Evolutionary conservation across 2,797 vertebrate genomes (phyloP).

Genomic region (Pseudomugil gertrudae): DNA sequence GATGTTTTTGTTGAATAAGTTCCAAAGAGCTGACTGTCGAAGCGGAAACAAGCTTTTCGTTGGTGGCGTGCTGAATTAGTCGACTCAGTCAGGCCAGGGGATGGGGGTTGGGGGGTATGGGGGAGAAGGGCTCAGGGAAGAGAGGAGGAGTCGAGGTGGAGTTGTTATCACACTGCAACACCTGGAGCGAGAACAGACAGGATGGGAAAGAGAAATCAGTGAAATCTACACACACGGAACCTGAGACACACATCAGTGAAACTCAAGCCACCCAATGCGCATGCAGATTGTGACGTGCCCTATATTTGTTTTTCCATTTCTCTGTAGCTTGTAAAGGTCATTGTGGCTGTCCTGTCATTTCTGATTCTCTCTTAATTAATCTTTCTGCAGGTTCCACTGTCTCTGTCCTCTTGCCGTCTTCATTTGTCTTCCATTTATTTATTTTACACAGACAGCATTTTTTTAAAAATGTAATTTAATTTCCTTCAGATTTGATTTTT

Average conservation of each 20-base stretch:
- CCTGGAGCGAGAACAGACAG: slow-evolving; percentile 68
- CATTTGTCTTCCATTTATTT: slow-evolving; percentile 12
- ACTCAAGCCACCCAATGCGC: slow-evolving; percentile 16
- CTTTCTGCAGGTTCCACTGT: slow-evolving; percentile 39
- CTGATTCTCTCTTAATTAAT: slow-evolving; percentile 60
- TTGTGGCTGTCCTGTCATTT: slow-evolving; percentile 51
- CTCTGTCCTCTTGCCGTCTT: slow-evolving; percentile 12
- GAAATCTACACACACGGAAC: slow-evolving; percentile 40
- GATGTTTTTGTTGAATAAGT: slow-evolving; percentile 67
- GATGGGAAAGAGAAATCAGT: slow-evolving; percentile 66
- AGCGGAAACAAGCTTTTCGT: slow-evolving; percentile 57
- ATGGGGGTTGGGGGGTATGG: too few species aligned
- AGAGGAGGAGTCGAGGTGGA: slow-evolving; percentile 42
- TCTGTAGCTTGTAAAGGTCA: slow-evolving; percentile 69
- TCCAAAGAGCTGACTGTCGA: slow-evolving; percentile 68
- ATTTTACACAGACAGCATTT: slow-evolving; percentile 18
- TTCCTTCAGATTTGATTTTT: slow-evolving; percentile 5
- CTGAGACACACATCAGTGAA: not conserved
- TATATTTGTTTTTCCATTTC: slow-evolving; percentile 65
- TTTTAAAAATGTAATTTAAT: slow-evolving; percentile 32
- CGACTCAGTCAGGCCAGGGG: slow-evolving; percentile 47
- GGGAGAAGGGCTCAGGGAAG: slow-evolving; percentile 32
- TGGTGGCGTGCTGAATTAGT: slow-evolving; percentile 60
- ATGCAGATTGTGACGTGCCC: slow-evolving; percentile 26
- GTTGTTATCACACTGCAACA: slow-evolving; percentile 72